Percentiles rank a stretch among this genome's conserved stretches.
These are phyloP conservation scores for Corythaeola cristata DNA, from an alignment of 2,113 vertebrate species.

Conservation along the genomic window DNA sequence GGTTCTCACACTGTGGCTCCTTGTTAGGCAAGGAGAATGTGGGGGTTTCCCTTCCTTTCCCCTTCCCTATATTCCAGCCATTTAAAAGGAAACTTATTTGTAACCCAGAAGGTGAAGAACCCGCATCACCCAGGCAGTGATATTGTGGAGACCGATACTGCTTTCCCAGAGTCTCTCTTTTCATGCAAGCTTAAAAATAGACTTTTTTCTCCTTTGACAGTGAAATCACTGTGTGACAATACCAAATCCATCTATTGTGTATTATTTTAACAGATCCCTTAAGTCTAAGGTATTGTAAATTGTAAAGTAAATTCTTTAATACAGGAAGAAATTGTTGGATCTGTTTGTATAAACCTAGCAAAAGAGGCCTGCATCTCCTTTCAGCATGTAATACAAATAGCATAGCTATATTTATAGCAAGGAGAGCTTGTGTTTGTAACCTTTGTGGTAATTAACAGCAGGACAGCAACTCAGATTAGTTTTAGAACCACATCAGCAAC, in stretches of 20 bases:
- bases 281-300: background rate
- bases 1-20: conserved; percentile 33
- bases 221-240: background rate
- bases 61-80: conserved; percentile 31
- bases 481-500: conserved; percentile 16
- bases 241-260: background rate
- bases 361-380: background rate
- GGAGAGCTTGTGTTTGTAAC: conserved; percentile 5
- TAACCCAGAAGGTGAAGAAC: conserved; percentile 8
- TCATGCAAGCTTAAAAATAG: background rate
- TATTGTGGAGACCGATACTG: background rate
- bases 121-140: background rate
- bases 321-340: background rate
- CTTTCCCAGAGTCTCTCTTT: conserved; percentile 6
- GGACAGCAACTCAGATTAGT: background rate
- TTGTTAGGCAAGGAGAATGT: conserved; percentile 25
- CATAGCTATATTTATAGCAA: background rate
- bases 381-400: background rate
- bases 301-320: background rate
- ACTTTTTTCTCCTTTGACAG: background rate
- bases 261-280: background rate
- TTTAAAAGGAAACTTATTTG: conserved; percentile 28
- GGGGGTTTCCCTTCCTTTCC: conserved; percentile 11
- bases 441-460: conserved; percentile 14
- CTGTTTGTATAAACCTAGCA: background rate